Evolutionary conservation across 2,113 vertebrate genomes (phyloP), one percentile per base, ranked within the genome.

Genomic region (Fregata magnificens): DNA sequence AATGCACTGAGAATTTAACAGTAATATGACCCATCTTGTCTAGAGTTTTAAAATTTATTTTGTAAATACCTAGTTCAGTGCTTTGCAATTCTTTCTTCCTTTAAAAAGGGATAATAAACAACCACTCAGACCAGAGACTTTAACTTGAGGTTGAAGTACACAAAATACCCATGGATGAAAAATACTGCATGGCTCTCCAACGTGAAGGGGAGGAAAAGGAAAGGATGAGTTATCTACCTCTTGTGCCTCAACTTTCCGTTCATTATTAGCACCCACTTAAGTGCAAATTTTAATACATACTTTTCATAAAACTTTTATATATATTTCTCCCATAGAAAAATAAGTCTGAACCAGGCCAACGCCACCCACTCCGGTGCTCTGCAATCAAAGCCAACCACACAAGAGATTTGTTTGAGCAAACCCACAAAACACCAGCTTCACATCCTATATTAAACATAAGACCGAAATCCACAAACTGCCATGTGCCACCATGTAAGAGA

Each of bases 401-500:
- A 9, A 28, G 12, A 52, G 28, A 44, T 12, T 42, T 67, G 32
- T 36, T 31, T 52, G 44, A 82, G 50, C 32, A 63, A 73, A 89
- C 28, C 32, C 32, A 62, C 32, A 31, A 38, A 85, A 34, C 28
- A 69, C 13, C 32, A 63, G 19, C 49, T 85, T 81, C 18, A 40
- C 19, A 56, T 28, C 36, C 36, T 21, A 25, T 7, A 36, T 67
- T 49, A 80, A 73, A 67, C 32, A 9, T 24, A 36, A 79, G 59
- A 34, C 18, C n/a, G 36, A 86, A 61, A 74, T 21, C 40, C 47
- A 44, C 61, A 62, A 76, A 29, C 31, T 26, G 11, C 20, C 29
- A 36, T 0, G 3, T 34, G 31, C 42, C 22, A 32, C 13, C 42
- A 34, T 0, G 2, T 22, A 32, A 74, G 28, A 74, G 32, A 40